phyloP scores from a whole-genome alignment of 2,888 invertebrate species.

The Amiota minor region DNA sequence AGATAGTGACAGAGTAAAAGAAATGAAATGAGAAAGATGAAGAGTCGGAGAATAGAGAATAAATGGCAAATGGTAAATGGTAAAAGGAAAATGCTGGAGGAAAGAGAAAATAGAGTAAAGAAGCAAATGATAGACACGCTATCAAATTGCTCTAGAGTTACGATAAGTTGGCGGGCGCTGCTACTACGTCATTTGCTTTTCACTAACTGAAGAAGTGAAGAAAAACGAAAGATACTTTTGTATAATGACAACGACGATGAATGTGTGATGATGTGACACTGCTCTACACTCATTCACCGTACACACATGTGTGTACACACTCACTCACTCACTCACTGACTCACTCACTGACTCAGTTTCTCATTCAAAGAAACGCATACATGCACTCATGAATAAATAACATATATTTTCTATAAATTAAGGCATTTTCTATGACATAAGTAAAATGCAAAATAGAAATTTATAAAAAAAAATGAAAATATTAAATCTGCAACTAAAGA shows the following conservation, averaged over 20 bases:
- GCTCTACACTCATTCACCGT: too few species aligned
- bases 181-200: background rate
- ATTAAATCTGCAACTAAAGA: too few species aligned
- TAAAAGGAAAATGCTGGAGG: background rate
- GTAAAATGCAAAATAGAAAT: too few species aligned
- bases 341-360: background rate
- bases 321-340: background rate
- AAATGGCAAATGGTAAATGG: background rate
- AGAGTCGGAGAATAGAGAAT: background rate
- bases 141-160: conserved; percentile 22
- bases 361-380: background rate
- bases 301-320: conserved; percentile 1
- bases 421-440: background rate
- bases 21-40: background rate
- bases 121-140: conserved; percentile 21
- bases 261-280: too few species aligned
- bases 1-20: background rate
- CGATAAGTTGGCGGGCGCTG: background rate
- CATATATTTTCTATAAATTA: conserved; percentile 20
- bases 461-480: too few species aligned
- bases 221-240: background rate
- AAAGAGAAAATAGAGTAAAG: background rate
- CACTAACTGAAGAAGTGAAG: background rate
- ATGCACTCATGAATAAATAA: background rate
- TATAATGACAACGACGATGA: too few species aligned